A percentile compares a stretch with the other conserved stretches of the same genome.
These are phyloP conservation scores for Pemphredon lugubris DNA, from an alignment of 2,888 invertebrate species.

Conservation along the genomic window DNA sequence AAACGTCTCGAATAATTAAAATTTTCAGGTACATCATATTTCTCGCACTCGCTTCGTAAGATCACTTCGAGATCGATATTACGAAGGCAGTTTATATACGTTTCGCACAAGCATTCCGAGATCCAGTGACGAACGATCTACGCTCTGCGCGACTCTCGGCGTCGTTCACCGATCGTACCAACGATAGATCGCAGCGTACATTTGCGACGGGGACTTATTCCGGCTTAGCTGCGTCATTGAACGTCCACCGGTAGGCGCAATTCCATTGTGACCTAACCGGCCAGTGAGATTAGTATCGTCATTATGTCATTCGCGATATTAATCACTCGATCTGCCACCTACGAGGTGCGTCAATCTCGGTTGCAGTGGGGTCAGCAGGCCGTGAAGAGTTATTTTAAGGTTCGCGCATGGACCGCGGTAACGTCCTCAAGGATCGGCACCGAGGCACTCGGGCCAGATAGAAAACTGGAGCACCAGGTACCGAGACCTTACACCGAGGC, in stretches of 20 bases:
- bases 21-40: too few species aligned
- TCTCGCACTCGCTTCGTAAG: too few species aligned
- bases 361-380: slow-evolving; percentile 61
- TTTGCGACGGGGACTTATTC: too few species aligned
- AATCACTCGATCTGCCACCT: slow-evolving; percentile 36
- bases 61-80: too few species aligned
- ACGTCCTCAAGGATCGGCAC: slow-evolving; percentile 46
- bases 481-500: slow-evolving; percentile 17
- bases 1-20: too few species aligned
- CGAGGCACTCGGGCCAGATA: slow-evolving; percentile 45
- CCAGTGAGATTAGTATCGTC: slow-evolving; percentile 26
- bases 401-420: slow-evolving; percentile 51
- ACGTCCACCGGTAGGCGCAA: neutral
- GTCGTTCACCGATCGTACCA: too few species aligned
- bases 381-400: slow-evolving; percentile 67
- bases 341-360: slow-evolving; percentile 23
- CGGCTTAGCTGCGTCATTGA: neutral
- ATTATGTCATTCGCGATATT: slow-evolving; percentile 35
- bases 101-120: too few species aligned
- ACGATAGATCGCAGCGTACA: too few species aligned
- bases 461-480: slow-evolving; percentile 51
- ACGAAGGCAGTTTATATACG: too few species aligned
- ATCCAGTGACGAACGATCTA: too few species aligned
- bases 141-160: too few species aligned
- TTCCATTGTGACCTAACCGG: neutral